Percentiles rank a stretch among this genome's conserved stretches.
phyloP scores from a whole-genome alignment of 2,888 invertebrate species.

The Drosophila prolongata region DNA sequence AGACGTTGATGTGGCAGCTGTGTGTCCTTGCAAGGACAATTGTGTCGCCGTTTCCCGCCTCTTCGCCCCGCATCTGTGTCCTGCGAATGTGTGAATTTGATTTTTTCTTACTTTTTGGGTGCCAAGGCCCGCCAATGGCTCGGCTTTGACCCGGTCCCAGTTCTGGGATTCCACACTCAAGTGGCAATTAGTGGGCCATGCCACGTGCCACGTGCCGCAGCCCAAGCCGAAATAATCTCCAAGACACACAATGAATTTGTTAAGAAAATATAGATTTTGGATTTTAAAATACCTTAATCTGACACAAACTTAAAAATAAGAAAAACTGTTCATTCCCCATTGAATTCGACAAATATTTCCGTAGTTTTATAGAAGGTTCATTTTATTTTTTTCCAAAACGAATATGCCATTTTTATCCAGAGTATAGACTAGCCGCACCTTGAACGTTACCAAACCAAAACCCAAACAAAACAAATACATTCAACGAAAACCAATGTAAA shows the following conservation, averaged over 20 bases:
- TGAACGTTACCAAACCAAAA: conserved; percentile 45
- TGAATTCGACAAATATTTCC: too few relatives aligned
- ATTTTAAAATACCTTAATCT: not conserved
- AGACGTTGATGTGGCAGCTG: conserved; percentile 70
- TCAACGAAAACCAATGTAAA: conserved; percentile 22
- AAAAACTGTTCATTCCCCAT: too few relatives aligned
- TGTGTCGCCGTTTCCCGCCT: conserved; percentile 27
- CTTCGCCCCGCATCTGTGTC: conserved; percentile 24
- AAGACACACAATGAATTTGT: conserved; percentile 43
- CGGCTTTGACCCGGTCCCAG: conserved; percentile 32
- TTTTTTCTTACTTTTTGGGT: conserved; percentile 15
- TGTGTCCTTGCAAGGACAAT: conserved; percentile 75
- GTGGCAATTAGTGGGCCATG: conserved; percentile 57
- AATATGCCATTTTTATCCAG: too few relatives aligned
- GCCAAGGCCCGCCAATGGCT: conserved; percentile 39
- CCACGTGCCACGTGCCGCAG: conserved; percentile 34
- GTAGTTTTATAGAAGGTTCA: too few relatives aligned
- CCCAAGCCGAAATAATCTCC: conserved; percentile 46
- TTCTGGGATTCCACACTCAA: conserved; percentile 38
- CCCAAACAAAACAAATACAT: conserved; percentile 19
- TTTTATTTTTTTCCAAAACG: too few relatives aligned
- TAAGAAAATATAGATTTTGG: not conserved
- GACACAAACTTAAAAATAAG: too few relatives aligned
- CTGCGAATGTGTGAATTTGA: conserved; percentile 37
- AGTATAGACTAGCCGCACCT: conserved; percentile 45